Percentiles rank a stretch among this genome's conserved stretches.
Evolutionary conservation across 1,140 invertebrate species (phyloP).

Genomic region (Orchestia grillus): DNA sequence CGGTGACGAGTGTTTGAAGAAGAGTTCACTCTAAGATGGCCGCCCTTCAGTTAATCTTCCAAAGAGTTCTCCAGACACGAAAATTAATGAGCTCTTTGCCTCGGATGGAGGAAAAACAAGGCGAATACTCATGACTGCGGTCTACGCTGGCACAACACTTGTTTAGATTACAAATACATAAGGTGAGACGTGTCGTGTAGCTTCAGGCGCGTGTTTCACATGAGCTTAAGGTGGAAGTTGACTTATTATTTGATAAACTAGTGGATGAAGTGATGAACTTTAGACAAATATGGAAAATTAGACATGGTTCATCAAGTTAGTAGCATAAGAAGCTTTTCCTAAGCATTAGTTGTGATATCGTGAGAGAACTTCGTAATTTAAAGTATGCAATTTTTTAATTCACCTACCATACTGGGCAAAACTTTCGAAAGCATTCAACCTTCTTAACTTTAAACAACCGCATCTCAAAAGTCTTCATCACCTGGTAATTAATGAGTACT

Average conservation of each 20-base stretch:
- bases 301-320: background rate
- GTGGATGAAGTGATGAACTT: background rate
- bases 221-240: background rate
- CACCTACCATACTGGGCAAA: background rate
- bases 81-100: conserved; percentile 31
- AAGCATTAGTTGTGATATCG: background rate
- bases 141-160: background rate
- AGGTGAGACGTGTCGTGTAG: background rate
- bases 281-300: background rate
- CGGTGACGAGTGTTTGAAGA: background rate
- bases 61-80: conserved; percentile 26
- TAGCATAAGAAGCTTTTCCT: background rate
- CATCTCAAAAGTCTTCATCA: background rate
- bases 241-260: background rate
- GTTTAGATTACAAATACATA: background rate
- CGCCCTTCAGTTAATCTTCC: conserved; percentile 22
- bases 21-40: conserved; percentile 1
- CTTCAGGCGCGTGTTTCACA: too few species aligned
- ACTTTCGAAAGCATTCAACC: background rate
- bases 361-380: background rate
- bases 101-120: background rate
- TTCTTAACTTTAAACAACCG: background rate
- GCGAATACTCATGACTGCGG: background rate
- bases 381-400: background rate
- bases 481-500: too few species aligned